Base-by-base conservation (phyloP, 2,888 invertebrate species). In the Limnephilus rhombicus region DNA sequence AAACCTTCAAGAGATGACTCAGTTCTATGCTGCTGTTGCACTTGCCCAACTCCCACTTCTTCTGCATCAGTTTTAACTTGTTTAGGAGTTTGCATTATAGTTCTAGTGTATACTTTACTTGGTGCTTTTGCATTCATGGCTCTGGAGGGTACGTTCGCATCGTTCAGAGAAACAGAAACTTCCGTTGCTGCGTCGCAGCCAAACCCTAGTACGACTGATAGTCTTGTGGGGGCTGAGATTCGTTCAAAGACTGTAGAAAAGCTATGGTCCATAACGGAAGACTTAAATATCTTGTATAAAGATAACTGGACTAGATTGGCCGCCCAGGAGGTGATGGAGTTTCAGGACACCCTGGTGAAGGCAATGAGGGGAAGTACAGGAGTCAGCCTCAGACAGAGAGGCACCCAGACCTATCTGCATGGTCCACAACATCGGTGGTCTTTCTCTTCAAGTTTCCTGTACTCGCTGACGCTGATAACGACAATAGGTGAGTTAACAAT, bases 111-210 rank as follows among this genome's bases (percentile, higher is more conserved):
- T 96, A 98, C 99, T 93, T 97, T 99, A 89, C 97, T 99, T 94
- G 99, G 99, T 24, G 99, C 98, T 41, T 98, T 99, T 94, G 97
- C 99, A 92, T 99, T 99, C 95, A 98, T 98, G 95, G 98, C 98
- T 24, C 96, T 98, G 91, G 98, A 98, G 95, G 98, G 98, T 91
- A 96, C 96, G 92, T 94, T 96, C 89, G 96, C 96, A 93, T 95
- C 95, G n/a, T 92, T 94, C 81, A 94, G 95, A 91, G 94, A 95
- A 29, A 95, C 96, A 93, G 97, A 97, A 94, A 97, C 97, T 2
- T 96, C 97, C 11, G 97, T 97, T 85, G 97, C 97, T 11, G 97
- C 97, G 12, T 97, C 97, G 2, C 97, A 97, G 94, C 96, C 97
- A 83, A 96, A 97, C 94, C 96, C 97, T 11, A 96, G 97, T 94